phyloP scores from a whole-genome alignment of 2,113 vertebrate species.

The Mus spicilegus region DNA sequence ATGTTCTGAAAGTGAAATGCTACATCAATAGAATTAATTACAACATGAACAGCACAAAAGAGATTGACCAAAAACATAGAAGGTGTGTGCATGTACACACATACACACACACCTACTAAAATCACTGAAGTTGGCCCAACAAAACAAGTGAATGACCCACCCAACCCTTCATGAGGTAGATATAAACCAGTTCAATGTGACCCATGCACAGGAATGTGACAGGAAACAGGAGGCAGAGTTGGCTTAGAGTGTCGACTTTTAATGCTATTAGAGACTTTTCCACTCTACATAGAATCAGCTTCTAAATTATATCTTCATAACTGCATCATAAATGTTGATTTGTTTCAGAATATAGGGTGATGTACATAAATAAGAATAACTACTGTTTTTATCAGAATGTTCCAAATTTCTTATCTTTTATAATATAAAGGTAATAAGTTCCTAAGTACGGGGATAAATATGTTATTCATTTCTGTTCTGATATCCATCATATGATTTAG shows the following conservation, averaged over 20 bases:
- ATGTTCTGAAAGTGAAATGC: slow-evolving; percentile 16
- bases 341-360: not conserved
- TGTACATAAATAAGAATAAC: not conserved
- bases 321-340: not conserved
- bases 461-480: not conserved
- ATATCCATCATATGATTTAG: not conserved
- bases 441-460: not conserved
- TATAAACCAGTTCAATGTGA: not conserved
- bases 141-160: not conserved
- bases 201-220: not conserved
- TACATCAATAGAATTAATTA: not conserved
- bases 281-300: not conserved
- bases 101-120: not conserved
- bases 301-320: not conserved
- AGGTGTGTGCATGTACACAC: not conserved
- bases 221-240: not conserved
- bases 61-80: not conserved
- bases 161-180: not conserved
- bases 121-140: not conserved
- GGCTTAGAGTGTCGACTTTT: not conserved
- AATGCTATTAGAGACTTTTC: not conserved
- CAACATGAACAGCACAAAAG: not conserved
- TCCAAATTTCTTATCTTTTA: slow-evolving; percentile 43
- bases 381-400: not conserved
- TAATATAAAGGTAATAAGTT: slow-evolving; percentile 15